A percentile compares a stretch with the other conserved stretches of the same genome.
Conservation (phyloP, 35 echinoderm and acorn worm genomes). For the Acanthaster planci region DNA sequence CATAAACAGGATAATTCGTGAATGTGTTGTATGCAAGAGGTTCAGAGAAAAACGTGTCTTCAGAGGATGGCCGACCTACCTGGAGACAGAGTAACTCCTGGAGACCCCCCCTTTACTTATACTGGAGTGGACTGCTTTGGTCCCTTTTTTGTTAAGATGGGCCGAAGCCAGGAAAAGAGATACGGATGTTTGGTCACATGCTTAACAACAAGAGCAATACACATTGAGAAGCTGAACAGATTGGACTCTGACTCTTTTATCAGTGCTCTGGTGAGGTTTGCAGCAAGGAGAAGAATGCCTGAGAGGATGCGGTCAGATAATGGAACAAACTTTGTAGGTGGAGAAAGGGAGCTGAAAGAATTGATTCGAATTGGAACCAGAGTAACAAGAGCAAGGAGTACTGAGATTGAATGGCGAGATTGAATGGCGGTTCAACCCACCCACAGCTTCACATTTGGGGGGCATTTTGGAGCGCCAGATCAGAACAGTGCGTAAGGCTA, state of each 20-base stretch:
- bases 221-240: constrained; percentile 44
- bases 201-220: constrained; percentile 58
- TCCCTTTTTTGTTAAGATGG: constrained; percentile 60
- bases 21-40: constrained; percentile 37
- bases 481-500: constrained; percentile 24
- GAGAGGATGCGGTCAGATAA: constrained; percentile 53
- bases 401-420: neutral
- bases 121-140: constrained; percentile 45
- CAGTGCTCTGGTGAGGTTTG: constrained; percentile 44
- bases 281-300: constrained; percentile 35
- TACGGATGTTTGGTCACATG: constrained; percentile 63
- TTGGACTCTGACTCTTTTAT: constrained; percentile 54
- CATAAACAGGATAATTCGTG: neutral
- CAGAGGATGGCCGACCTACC: constrained; percentile 72
- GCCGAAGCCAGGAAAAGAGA: constrained; percentile 44
- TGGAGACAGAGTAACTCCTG: constrained; percentile 45
- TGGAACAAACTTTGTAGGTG: constrained; percentile 64
- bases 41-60: constrained; percentile 11
- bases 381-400: neutral
- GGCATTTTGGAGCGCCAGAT: constrained; percentile 62
- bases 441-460: constrained; percentile 49
- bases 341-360: constrained; percentile 37
- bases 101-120: constrained; percentile 35
- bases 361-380: neutral
- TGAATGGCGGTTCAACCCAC: constrained; percentile 38